Evolutionary conservation across 2,888 invertebrate genomes (phyloP), one percentile per base, ranked within the genome.

Genomic region (Camponotus fellah): DNA sequence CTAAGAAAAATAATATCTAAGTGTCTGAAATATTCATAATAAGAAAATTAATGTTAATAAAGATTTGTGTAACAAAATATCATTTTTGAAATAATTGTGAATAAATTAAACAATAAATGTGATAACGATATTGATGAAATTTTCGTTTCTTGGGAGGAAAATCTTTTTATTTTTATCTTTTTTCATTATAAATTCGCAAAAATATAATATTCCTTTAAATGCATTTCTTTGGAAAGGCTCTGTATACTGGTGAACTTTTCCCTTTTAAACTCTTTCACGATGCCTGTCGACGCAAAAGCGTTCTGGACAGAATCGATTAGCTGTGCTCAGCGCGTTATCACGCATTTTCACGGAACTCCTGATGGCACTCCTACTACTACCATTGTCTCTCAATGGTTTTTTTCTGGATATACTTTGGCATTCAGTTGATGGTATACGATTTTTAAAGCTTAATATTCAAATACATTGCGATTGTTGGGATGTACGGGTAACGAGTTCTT

Each of bases 341-440:
- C 17, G 43, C 69, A 77, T 58, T 56, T 69, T 77, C n/a, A 69
- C n/a, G 58, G 56, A 68, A 77, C 32, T 77, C n/a, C 6, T 77
- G 32, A 3, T 43, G 12, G 37, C 17, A 77, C 21, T 69, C 21
- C 32, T 32, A 37, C 3, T 9, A 34, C 40, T 21, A 17, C 17
- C n/a, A 32, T 53, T 62, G 14, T 34, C 1, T 21, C 40, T 21
- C 32, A 26, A 62, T 14, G 4, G 46, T 58, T 77, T 77, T 69
- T 69, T 10, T 56, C 26, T 40, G 5, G 26, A 43, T 40, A 8
- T 26, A n/a, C 0, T 17, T 68, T 12, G 40, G 53, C 21, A 53
- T 66, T 8, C 9, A n/a, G 17, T 53, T 53, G 43, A 5, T 21
- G 14, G 6, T 14, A 68, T 49, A 32, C 32, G 49, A 53, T 53